A percentile compares a stretch with the other conserved stretches of the same genome.
Conservation (phyloP, 2,797 vertebrate species). For the Sylvia borin region DNA sequence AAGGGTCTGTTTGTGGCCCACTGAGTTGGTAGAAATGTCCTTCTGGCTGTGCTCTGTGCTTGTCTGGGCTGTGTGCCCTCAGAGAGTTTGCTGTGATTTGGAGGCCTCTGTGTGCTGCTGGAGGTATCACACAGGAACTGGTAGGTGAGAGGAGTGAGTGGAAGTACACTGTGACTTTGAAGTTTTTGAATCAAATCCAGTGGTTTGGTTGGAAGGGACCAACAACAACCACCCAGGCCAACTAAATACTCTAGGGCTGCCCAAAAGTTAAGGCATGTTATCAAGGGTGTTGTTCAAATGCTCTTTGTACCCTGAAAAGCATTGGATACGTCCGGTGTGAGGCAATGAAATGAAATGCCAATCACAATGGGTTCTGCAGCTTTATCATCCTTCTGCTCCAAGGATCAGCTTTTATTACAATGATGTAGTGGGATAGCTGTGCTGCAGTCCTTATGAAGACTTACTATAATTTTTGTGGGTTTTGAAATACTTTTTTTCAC, state of each 20-base stretch:
- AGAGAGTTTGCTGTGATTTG: not conserved
- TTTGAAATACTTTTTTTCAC: not conserved
- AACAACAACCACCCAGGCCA: not conserved
- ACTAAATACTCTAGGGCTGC: not conserved
- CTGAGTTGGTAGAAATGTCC: not conserved
- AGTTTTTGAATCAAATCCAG: not conserved
- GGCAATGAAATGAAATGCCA: not conserved
- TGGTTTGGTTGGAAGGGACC: not conserved
- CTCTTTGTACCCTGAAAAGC: not conserved
- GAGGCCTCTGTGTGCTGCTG: not conserved
- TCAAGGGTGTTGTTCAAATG: not conserved
- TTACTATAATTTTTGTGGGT: not conserved
- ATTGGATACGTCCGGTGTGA: not conserved
- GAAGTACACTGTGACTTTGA: not conserved
- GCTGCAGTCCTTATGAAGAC: not conserved
- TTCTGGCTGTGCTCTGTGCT: not conserved
- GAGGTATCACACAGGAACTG: not conserved
- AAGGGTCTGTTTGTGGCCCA: not conserved
- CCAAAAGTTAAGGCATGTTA: not conserved
- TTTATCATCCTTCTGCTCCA: not conserved
- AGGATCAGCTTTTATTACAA: not conserved
- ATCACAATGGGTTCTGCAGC: not conserved
- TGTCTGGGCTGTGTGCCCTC: not conserved
- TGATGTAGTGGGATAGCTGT: not conserved
- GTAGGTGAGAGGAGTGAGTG: not conserved